These are phyloP conservation scores for Orthonychiurus folsomi DNA, from an alignment of 2,888 invertebrate species.

Conservation along the genomic window DNA sequence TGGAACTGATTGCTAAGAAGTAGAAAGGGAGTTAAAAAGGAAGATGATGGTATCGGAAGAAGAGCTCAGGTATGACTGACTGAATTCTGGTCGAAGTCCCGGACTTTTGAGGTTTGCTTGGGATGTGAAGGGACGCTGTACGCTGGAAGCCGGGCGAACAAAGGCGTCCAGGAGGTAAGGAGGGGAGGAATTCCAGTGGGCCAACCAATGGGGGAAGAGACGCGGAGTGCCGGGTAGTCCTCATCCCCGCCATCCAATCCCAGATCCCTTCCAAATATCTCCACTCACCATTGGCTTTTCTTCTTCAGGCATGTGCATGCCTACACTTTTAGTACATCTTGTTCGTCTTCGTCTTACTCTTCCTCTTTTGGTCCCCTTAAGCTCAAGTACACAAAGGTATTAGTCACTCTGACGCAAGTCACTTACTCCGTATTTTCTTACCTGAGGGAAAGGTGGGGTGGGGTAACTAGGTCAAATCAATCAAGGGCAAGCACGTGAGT, in stretches of 20 bases:
- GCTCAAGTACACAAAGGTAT: too few relatives aligned
- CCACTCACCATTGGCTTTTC: conserved; percentile 30
- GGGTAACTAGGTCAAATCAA: neutral
- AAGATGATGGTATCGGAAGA: conserved; percentile 18
- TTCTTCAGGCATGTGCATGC: conserved; percentile 6
- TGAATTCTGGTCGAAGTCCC: conserved; percentile 12
- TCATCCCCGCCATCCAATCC: conserved; percentile 22
- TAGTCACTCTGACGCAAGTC: too few relatives aligned
- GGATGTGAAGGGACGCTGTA: neutral
- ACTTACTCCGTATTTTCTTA: conserved; percentile 7
- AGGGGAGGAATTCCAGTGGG: neutral
- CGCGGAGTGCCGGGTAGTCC: neutral
- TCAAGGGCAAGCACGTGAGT: too few relatives aligned
- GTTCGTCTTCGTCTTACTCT: conserved; percentile 11
- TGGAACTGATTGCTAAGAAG: neutral
- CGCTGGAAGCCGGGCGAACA: neutral
- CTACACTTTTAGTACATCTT: conserved; percentile 14
- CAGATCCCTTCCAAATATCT: conserved; percentile 17
- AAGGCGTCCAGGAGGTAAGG: neutral
- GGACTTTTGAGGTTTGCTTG: conserved; percentile 10
- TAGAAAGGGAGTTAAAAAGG: conserved; percentile 8
- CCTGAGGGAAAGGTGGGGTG: neutral
- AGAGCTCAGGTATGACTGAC: conserved; percentile 40
- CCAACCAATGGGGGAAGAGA: neutral
- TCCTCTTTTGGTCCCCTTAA: conserved; percentile 9